Evolutionary conservation across 1,140 invertebrate genomes (phyloP).

Genomic region (Drosophila nikananu): DNA sequence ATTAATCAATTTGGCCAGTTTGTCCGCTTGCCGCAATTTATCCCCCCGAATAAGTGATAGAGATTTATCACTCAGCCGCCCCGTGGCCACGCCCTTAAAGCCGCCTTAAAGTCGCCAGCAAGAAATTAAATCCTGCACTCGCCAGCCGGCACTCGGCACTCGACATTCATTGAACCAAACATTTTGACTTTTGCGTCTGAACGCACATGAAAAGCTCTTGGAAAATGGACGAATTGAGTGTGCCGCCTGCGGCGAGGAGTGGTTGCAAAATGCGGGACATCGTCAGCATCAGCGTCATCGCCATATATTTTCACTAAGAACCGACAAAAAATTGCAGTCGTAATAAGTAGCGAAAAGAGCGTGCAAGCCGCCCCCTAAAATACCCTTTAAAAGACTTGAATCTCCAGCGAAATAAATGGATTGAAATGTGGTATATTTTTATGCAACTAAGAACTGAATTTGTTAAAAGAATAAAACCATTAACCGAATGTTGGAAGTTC

Average conservation of each 20-base stretch:
- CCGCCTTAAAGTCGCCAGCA: conserved; percentile 40
- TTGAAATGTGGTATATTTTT: no score
- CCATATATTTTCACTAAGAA: conserved; percentile 40
- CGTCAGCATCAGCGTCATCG: not conserved
- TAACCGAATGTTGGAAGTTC: fast-evolving
- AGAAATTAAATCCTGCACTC: conserved; percentile 16
- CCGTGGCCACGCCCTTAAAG: conserved; percentile 30
- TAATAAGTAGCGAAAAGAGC: conserved; percentile 10
- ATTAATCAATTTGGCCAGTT: conserved; percentile 71
- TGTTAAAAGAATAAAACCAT: not conserved
- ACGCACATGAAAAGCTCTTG: conserved; percentile 73
- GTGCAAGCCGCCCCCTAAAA: not conserved
- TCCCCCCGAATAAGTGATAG: conserved; percentile 73
- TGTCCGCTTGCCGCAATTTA: conserved; percentile 45
- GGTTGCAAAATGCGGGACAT: conserved; percentile 2
- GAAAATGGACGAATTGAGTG: conserved; percentile 41
- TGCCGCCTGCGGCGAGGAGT: conserved; percentile 15
- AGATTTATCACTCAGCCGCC: conserved; percentile 72
- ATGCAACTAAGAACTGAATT: not conserved
- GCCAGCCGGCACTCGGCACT: conserved; percentile 8
- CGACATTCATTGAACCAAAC: conserved; percentile 72
- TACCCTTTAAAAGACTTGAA: not conserved
- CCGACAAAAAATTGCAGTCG: conserved; percentile 36
- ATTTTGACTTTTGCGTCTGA: conserved; percentile 78
- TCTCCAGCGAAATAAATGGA: no score